phyloP scores from a whole-genome alignment of 2,888 invertebrate species.

The Nemurella pictetii region DNA sequence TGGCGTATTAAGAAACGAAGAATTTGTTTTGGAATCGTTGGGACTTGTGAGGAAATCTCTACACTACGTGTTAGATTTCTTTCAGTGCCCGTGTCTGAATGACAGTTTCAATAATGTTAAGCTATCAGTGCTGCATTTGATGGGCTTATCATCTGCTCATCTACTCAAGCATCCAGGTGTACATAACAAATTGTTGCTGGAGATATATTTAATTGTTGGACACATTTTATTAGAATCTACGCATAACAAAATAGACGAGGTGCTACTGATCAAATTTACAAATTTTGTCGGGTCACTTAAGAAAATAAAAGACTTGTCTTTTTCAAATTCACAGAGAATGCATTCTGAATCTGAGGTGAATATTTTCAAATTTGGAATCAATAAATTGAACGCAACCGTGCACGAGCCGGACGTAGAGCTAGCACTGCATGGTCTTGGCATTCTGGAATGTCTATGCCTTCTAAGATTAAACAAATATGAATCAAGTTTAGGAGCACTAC shows the following conservation, averaged over 20 bases:
- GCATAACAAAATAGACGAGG: background rate
- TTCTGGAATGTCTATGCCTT: background rate
- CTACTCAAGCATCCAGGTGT: background rate
- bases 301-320: background rate
- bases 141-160: background rate
- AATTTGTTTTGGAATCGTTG: background rate
- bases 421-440: background rate
- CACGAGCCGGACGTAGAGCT: background rate
- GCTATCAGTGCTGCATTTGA: background rate
- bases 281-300: background rate
- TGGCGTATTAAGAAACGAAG: background rate
- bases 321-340: background rate
- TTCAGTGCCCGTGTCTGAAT: background rate
- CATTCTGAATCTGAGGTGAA: background rate
- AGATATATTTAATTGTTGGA: background rate
- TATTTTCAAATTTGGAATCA: constrained; percentile 1
- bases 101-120: background rate
- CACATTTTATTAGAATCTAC: background rate
- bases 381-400: background rate
- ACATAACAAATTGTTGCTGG: background rate
- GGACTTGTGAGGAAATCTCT: background rate
- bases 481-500: background rate
- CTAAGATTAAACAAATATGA: background rate
- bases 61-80: background rate
- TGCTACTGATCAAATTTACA: background rate